Evolutionary conservation across 1,140 invertebrate genomes (phyloP).

Genomic region (Caenorhabditis brenneri): DNA sequence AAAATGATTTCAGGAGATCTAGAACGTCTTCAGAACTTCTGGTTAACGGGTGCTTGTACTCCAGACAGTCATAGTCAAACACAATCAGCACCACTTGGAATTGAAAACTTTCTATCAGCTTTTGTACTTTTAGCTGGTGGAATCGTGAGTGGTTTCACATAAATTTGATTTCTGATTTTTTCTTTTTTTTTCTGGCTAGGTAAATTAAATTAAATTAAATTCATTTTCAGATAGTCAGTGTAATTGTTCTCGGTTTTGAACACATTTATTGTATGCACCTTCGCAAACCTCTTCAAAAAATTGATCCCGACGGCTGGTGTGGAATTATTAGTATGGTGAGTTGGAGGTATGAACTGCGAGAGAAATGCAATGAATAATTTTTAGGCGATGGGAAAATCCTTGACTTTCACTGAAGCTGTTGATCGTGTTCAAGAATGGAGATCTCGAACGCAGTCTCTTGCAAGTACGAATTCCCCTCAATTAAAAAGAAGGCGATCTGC

Average conservation of each 20-base stretch:
- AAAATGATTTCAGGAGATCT: constrained; percentile 78
- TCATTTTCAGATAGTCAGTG: constrained; percentile 78
- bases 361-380: not conserved
- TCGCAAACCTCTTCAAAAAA: constrained; percentile 84
- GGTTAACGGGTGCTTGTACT: constrained; percentile 96
- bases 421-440: constrained; percentile 64
- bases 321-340: constrained; percentile 84
- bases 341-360: not conserved
- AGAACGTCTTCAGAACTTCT: constrained; percentile 89
- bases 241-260: constrained; percentile 84
- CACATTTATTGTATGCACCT: constrained; percentile 90
- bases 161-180: too few relatives aligned
- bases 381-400: constrained; percentile 67
- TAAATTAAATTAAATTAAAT: too few relatives aligned
- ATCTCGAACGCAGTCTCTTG: constrained; percentile 45
- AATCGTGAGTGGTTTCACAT: constrained; percentile 77
- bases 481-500: constrained; percentile 21
- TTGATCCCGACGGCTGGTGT: constrained; percentile 82
- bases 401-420: constrained; percentile 66
- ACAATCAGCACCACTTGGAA: constrained; percentile 84
- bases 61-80: constrained; percentile 87
- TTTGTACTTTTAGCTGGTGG: constrained; percentile 92
- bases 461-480: constrained; percentile 40
- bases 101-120: constrained; percentile 95
- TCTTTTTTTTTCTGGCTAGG: too few relatives aligned